Percentiles rank a stretch among this genome's conserved stretches.
Conservation (phyloP, 2,797 vertebrate species). For the Onychomys arenicola region DNA sequence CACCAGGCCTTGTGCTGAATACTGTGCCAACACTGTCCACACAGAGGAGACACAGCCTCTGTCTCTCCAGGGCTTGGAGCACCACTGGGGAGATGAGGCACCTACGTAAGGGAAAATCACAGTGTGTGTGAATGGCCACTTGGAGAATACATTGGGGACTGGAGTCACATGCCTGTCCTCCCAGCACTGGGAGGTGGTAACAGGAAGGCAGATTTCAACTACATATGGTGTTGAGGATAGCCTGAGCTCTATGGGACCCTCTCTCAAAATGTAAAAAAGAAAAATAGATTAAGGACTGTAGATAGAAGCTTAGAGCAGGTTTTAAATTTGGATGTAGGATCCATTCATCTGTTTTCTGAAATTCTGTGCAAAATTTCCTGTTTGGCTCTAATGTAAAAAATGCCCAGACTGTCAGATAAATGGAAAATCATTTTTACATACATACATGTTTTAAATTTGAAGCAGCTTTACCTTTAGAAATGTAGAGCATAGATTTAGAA, state of each 20-base stretch:
- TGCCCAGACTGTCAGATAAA: not conserved
- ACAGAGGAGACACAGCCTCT: not conserved
- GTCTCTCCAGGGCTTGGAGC: not conserved
- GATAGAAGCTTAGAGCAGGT: not conserved
- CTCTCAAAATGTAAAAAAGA: not conserved
- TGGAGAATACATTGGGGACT: not conserved
- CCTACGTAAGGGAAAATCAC: not conserved
- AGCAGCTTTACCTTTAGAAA: constrained; percentile 28
- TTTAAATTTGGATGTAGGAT: not conserved
- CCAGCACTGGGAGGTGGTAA: not conserved
- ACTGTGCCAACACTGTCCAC: not conserved
- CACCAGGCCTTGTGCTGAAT: constrained; percentile 21
- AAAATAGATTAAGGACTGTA: not conserved
- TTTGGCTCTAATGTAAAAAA: constrained; percentile 1
- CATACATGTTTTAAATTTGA: constrained; percentile 9
- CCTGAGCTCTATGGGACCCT: not conserved
- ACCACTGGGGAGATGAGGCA: not conserved
- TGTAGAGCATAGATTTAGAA: not conserved
- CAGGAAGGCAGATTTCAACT: not conserved
- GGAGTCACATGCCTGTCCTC: not conserved
- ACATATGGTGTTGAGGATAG: not conserved
- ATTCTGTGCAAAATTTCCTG: not conserved
- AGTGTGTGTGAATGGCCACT: not conserved
- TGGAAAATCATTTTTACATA: no score
- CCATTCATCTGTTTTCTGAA: not conserved